Conservation (phyloP, 2,113 vertebrate species). For the Perccottus glenii region DNA sequence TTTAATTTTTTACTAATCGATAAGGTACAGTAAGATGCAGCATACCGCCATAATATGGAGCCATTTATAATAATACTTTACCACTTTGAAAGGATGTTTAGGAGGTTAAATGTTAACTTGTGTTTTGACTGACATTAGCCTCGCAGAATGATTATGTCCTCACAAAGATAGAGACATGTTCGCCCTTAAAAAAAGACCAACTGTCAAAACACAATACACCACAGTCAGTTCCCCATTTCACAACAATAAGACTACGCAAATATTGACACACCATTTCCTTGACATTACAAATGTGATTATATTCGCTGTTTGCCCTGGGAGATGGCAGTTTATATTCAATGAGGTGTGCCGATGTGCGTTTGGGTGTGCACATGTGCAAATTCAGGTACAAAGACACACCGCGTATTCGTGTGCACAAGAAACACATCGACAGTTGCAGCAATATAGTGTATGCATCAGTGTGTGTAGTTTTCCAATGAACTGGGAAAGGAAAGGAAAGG, state of each 20-base stretch:
- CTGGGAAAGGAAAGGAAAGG: neutral
- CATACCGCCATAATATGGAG: neutral
- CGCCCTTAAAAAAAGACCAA: slow-evolving; percentile 52
- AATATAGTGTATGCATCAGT: slow-evolving; percentile 8
- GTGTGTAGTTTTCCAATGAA: slow-evolving; percentile 22
- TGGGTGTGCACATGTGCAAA: slow-evolving; percentile 9
- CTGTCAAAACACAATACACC: slow-evolving; percentile 61
- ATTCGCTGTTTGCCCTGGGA: slow-evolving; percentile 71
- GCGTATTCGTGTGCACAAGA: neutral
- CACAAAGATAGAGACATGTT: slow-evolving; percentile 8
- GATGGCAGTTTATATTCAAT: slow-evolving; percentile 72
- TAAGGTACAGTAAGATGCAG: too few species aligned
- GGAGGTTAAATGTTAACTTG: neutral
- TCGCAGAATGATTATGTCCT: neutral
- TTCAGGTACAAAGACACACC: neutral
- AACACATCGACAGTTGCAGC: neutral
- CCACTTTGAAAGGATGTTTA: neutral
- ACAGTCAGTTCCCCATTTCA: slow-evolving; percentile 69
- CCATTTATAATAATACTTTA: neutral
- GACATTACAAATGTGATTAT: slow-evolving; percentile 76
- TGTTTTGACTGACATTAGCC: neutral
- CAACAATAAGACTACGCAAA: slow-evolving; percentile 76
- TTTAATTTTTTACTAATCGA: too few species aligned
- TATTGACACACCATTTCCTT: slow-evolving; percentile 77
- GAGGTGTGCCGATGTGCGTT: slow-evolving; percentile 29